phyloP scores from a whole-genome alignment of 2,888 invertebrate species.

The Heliconius charithonia region DNA sequence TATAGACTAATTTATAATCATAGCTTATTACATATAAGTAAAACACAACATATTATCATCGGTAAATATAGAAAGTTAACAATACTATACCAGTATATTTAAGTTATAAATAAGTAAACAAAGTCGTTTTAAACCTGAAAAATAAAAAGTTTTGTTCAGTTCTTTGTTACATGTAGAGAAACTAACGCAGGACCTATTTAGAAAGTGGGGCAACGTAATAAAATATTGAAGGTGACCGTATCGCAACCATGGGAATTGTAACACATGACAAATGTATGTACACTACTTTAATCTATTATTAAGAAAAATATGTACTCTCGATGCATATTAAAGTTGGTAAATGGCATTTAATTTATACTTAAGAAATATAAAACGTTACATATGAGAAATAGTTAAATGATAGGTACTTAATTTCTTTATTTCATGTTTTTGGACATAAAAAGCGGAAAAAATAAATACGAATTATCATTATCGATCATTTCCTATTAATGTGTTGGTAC shows the following conservation, averaged over 20 bases:
- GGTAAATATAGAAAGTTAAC: too few relatives aligned
- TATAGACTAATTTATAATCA: too few relatives aligned
- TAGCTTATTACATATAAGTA: too few relatives aligned
- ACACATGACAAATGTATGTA: slow-evolving; percentile 26
- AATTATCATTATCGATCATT: neutral
- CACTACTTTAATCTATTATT: slow-evolving; percentile 38
- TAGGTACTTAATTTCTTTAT: neutral
- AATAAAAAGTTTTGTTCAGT: slow-evolving; percentile 12
- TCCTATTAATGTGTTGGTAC: neutral
- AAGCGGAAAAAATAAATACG: neutral
- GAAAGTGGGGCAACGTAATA: slow-evolving; percentile 42
- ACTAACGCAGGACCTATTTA: slow-evolving; percentile 26
- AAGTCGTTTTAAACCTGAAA: slow-evolving; percentile 8
- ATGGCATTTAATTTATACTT: neutral
- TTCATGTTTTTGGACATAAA: neutral
- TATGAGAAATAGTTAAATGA: neutral
- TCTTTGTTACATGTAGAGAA: slow-evolving; percentile 27
- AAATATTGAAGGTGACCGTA: slow-evolving; percentile 42
- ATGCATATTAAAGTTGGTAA: too few relatives aligned
- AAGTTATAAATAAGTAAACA: too few relatives aligned
- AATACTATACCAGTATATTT: too few relatives aligned
- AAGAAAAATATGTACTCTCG: slow-evolving; percentile 6
- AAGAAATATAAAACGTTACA: neutral
- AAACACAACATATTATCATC: too few relatives aligned
- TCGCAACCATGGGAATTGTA: slow-evolving; percentile 37